Evolutionary conservation across 2,888 invertebrate species (phyloP).

Genomic region (Ischnus inquisitorius): DNA sequence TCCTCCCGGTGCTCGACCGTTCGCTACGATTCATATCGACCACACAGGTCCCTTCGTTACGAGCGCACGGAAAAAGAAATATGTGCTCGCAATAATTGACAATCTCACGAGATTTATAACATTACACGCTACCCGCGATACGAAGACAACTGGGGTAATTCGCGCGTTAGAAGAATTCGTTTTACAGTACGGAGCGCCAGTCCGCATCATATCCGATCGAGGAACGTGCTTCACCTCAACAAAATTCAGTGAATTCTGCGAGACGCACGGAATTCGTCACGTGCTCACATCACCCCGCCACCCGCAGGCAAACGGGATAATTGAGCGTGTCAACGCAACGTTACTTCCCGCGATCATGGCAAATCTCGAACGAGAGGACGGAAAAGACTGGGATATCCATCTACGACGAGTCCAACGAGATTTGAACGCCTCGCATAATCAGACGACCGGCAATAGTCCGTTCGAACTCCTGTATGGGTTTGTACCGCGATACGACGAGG

Average conservation of each 20-base stretch:
- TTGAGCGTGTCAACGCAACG: conserved; percentile 61
- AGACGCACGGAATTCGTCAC: conserved; percentile 45
- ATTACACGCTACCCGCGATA: too few species aligned
- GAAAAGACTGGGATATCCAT: conserved; percentile 36
- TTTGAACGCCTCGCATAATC: conserved; percentile 60
- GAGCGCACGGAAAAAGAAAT: too few species aligned
- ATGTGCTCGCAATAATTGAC: too few species aligned
- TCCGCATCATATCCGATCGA: conserved; percentile 66
- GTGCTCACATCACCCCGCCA: conserved; percentile 59
- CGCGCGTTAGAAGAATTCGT: too few species aligned
- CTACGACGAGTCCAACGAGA: conserved; percentile 62
- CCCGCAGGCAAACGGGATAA: conserved; percentile 64
- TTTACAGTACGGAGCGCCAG: conserved; percentile 33
- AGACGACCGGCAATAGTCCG: conserved; percentile 63
- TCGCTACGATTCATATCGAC: conserved; percentile 71
- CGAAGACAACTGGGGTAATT: too few species aligned
- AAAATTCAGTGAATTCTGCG: conserved; percentile 30
- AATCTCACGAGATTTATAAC: too few species aligned
- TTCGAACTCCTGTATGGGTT: conserved; percentile 65
- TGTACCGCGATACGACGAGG: conserved; percentile 17
- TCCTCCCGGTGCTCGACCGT: conserved; percentile 71
- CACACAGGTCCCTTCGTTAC: conserved; percentile 69
- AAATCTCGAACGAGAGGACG: conserved; percentile 10
- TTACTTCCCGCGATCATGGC: conserved; percentile 51
- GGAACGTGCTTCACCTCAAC: conserved; percentile 59